Evolutionary conservation across 2,888 invertebrate genomes (phyloP).

Genomic region (Drosophila paranaensis): DNA sequence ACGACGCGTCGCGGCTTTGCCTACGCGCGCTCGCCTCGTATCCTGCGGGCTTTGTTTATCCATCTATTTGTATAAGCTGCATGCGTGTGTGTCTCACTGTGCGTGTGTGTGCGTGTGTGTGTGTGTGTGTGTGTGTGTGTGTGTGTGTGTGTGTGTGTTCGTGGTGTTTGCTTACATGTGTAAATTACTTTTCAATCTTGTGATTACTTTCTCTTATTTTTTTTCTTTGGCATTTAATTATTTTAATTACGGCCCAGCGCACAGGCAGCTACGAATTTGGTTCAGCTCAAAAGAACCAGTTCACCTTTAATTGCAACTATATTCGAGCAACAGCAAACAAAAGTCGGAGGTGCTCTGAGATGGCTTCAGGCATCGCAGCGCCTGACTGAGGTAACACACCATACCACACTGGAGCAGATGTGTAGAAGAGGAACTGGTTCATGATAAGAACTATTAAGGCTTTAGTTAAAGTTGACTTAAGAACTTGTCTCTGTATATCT

Average conservation of each 20-base stretch:
- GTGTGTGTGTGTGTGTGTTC: conserved; percentile 26
- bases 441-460: background rate
- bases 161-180: conserved; percentile 78
- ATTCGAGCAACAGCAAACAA: background rate
- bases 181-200: conserved; percentile 80
- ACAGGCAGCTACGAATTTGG: conserved; percentile 41
- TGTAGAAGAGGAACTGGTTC: background rate
- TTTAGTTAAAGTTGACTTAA: too few relatives aligned
- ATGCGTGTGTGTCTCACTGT: conserved; percentile 22
- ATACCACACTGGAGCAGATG: background rate
- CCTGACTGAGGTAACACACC: background rate
- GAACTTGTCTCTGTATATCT: background rate
- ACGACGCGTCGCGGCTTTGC: conserved; percentile 24
- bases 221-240: conserved; percentile 81
- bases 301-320: conserved; percentile 6
- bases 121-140: conserved; percentile 13
- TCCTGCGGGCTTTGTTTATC: conserved; percentile 78
- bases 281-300: conserved; percentile 7
- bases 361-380: background rate
- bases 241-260: conserved; percentile 80
- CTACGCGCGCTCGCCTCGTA: conserved; percentile 32
- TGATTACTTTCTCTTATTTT: conserved; percentile 75
- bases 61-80: conserved; percentile 64
- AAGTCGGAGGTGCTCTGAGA: background rate
- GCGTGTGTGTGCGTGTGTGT: conserved; percentile 18